Evolutionary conservation across 2,113 vertebrate genomes (phyloP), one percentile per base, ranked within the genome.

Genomic region (Australoheros scitulus): DNA sequence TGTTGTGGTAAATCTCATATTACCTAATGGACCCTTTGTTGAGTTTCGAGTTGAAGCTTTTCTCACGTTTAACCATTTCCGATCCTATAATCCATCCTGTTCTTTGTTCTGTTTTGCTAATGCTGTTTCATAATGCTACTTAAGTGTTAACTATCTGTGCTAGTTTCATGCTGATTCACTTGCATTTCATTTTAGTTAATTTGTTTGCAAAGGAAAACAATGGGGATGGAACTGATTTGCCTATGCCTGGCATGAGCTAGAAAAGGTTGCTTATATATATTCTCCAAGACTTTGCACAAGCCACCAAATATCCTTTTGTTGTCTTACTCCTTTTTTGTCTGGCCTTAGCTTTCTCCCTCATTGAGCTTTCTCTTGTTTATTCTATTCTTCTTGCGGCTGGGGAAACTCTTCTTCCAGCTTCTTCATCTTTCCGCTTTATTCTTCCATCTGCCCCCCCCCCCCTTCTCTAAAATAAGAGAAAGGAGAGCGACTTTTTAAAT

Each of bases 121-220:
- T 72, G 18, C 47, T 55, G 11, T 50, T 55, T 72, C 47, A 55
- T 55, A 72, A 72, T 55, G 47, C 47, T 55, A 34, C 68, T 32
- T 55, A 34, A 55, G 52, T 72, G 18, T 55, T 72, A 72, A 55
- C 47, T 55, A 1, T 55, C 47, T 34, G 1, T 72, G 47, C 26
- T 11, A 55, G 68, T 32, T 55, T 72, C 26, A 55, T 32, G 6
- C 68, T 20, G 3, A 20, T 72, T 52, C 10, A 52, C 43, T 43
- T 32, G 68, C 47, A 52, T 41, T 70, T 61, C 61, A 20, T 11
- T 70, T 82, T 61, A 50, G 50, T 56, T 52, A 20, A 22, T 77
- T 50, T 59, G 14, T 76, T 79, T 61, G 68, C 34, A 68, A 32
- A 24, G 55, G 65, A 83, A 75, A 75, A 56, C 76, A 7, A 11